These are phyloP conservation scores for Notolepis coatsorum DNA, from an alignment of 2,797 vertebrate species.

Conservation along the genomic window DNA sequence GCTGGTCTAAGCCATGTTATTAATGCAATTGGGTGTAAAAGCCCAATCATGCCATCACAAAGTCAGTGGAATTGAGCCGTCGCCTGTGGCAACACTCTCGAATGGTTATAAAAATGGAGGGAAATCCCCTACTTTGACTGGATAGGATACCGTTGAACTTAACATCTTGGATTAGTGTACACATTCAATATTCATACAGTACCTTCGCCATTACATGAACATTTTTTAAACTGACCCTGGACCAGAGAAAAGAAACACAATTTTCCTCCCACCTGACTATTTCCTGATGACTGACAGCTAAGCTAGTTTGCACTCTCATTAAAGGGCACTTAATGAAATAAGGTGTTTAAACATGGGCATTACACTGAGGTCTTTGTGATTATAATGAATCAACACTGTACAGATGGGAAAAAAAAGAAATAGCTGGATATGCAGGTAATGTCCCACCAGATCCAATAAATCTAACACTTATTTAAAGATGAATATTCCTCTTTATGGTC, in stretches of 20 bases:
- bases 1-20: conserved; percentile 15
- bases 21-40: conserved; percentile 16
- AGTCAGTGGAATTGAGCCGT: not conserved
- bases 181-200: conserved; percentile 30
- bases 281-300: conserved; percentile 69
- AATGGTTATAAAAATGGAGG: not conserved
- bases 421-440: conserved; percentile 71
- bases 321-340: conserved; percentile 77
- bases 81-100: not conserved
- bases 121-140: conserved; percentile 34
- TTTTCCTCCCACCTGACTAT: conserved; percentile 51
- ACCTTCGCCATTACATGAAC: conserved; percentile 53
- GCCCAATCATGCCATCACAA: not conserved
- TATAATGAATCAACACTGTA: conserved; percentile 65
- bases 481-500: conserved; percentile 61
- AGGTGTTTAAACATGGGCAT: conserved; percentile 71
- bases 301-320: conserved; percentile 71
- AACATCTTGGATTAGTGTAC: conserved; percentile 37
- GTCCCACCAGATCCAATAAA: conserved; percentile 74
- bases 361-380: conserved; percentile 76
- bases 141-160: conserved; percentile 42
- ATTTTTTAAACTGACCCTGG: conserved; percentile 32
- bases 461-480: conserved; percentile 70
- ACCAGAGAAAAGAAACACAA: conserved; percentile 61
- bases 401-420: conserved; percentile 65